phyloP scores from a whole-genome alignment of 1,140 invertebrate genomes.

The Trichonephila inaurata region DNA sequence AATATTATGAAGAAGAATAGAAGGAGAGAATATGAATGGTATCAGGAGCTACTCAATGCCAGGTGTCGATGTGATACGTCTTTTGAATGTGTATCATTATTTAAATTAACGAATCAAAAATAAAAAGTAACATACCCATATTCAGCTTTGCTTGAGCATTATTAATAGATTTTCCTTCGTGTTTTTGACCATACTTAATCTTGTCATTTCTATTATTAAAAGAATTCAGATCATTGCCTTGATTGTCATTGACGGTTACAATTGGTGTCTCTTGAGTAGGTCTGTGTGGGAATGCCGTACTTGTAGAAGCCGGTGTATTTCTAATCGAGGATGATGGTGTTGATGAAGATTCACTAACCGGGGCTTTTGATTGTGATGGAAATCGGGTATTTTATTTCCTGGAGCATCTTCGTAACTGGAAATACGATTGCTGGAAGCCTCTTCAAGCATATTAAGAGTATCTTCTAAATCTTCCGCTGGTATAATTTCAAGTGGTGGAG shows the following conservation, averaged over 20 bases:
- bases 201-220: conserved; percentile 54
- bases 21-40: too few species aligned
- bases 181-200: conserved; percentile 66
- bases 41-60: too few species aligned
- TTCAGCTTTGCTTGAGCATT: conserved; percentile 76
- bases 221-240: conserved; percentile 9
- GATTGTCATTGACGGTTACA: conserved; percentile 32
- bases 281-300: background rate
- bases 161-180: conserved; percentile 68
- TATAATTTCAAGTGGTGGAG: conserved; percentile 72
- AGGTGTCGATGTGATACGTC: background rate
- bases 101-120: background rate
- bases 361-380: conserved; percentile 8
- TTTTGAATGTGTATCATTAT: background rate
- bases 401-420: conserved; percentile 59
- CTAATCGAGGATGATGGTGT: background rate
- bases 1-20: too few species aligned
- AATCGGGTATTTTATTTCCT: conserved; percentile 34
- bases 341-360: background rate
- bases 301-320: conserved; percentile 8
- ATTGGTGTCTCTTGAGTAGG: conserved; percentile 60
- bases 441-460: conserved; percentile 59
- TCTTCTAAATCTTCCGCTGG: conserved; percentile 68
- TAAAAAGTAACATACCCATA: conserved; percentile 73
- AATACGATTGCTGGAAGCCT: conserved; percentile 69